phyloP scores from a whole-genome alignment of 2,113 vertebrate genomes.

The Larimichthys crocea region DNA sequence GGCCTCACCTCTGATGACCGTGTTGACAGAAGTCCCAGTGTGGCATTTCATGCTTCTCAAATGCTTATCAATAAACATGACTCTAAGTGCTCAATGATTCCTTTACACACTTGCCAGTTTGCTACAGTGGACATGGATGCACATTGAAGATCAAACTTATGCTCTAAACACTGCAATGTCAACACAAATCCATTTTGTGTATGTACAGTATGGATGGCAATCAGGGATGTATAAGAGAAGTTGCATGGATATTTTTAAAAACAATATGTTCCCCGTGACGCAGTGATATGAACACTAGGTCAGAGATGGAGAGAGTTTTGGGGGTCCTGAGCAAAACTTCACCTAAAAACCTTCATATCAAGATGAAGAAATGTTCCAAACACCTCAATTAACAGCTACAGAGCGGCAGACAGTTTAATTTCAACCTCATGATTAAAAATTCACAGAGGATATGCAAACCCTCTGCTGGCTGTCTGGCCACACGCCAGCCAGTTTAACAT shows the following conservation, averaged over 20 bases:
- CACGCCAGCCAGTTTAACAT: too few species aligned
- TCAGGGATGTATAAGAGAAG: not conserved
- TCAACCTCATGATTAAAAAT: not conserved
- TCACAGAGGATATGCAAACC: not conserved
- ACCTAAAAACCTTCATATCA: not conserved
- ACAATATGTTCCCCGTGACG: not conserved
- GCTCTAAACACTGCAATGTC: not conserved
- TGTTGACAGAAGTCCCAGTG: constrained; percentile 48
- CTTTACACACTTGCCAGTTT: constrained; percentile 20
- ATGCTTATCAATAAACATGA: constrained; percentile 67
- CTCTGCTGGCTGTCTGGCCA: too few species aligned
- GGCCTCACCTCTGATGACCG: constrained; percentile 44
- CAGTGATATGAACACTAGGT: not conserved
- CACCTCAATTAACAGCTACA: not conserved
- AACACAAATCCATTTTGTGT: not conserved
- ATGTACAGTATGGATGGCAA: not conserved
- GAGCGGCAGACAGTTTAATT: not conserved
- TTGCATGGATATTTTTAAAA: not conserved
- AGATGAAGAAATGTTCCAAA: not conserved
- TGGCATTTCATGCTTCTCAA: constrained; percentile 52
- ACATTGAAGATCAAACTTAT: not conserved
- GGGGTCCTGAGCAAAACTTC: not conserved
- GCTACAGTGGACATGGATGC: not conserved
- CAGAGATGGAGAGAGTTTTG: not conserved
- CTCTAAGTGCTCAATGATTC: constrained; percentile 32